Evolutionary conservation across 2,888 invertebrate genomes (phyloP), one percentile per base, ranked within the genome.

Genomic region (Ophonus ardosiacus): DNA sequence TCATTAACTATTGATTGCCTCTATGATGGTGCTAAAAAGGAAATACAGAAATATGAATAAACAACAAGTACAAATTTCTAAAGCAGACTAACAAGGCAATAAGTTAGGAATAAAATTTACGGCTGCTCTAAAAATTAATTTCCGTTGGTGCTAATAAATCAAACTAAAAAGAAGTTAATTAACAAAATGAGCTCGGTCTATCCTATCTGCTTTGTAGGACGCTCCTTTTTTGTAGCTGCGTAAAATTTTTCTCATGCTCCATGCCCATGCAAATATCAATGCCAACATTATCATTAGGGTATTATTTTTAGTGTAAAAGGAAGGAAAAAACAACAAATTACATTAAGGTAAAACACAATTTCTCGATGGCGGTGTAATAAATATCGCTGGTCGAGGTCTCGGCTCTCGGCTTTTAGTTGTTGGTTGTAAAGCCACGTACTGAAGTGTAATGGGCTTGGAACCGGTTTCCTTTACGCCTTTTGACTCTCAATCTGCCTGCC

Each of bases 151-250:
- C 21, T 78, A 18, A 78, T 78, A 78, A 78, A 78, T 78, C 78
- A 78, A 78, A 78, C 56, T 78, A 78, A 78, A 78, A 78, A 78
- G 78, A 78, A 57, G 78, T 78, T 78, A 78, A 78, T 78, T 78
- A 78, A 78, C 24, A 57, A 78, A 78, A 78, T 78, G 78, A 78
- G 56, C 57, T 51, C 43, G 2, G 43, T 51, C 43, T 56, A 78
- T 24, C 57, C 57, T 78, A 76, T 76, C 76, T 76, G 76, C 51
- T 21, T 21, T 13, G 76, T 76, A 21, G 56, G 76, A 68, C 40
- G 71, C 15, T 40, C 31, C 17, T 51, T 51, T 51, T 51, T 51
- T 51, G 43, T 51, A 3, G 31, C 31, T 31, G 31, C 31, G 31
- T 31, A 31, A 31, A 31, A 31, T 31, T 31, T 6, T 31, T 6